Evolutionary conservation across 2,888 invertebrate species (phyloP).

Genomic region (Steinernema scapterisci): DNA sequence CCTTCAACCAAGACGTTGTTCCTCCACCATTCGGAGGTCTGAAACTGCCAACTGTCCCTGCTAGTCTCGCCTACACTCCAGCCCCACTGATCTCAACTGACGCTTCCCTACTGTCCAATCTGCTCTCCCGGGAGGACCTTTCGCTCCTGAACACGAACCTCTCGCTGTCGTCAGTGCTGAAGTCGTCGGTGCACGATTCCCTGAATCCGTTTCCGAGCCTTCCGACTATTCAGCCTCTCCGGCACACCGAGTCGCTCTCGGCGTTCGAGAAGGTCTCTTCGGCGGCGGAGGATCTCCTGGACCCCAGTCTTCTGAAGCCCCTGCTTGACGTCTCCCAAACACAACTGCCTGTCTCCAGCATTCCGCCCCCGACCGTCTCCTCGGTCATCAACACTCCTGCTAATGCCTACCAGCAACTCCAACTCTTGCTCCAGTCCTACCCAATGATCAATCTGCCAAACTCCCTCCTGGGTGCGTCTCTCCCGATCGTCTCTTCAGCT

Average conservation of each 20-base stretch:
- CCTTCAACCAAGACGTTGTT: not conserved
- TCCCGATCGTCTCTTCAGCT: slow-evolving; percentile 21
- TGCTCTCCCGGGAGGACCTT: not conserved
- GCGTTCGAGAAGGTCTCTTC: slow-evolving; percentile 27
- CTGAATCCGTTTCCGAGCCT: not conserved
- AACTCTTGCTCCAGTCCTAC: slow-evolving; percentile 22
- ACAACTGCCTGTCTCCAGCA: slow-evolving; percentile 22
- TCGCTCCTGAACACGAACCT: slow-evolving; percentile 16
- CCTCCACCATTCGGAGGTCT: slow-evolving; percentile 18
- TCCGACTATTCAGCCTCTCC: not conserved
- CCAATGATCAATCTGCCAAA: slow-evolving; percentile 30
- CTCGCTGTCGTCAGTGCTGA: slow-evolving; percentile 4
- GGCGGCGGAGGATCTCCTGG: slow-evolving; percentile 14
- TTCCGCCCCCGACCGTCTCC: not conserved
- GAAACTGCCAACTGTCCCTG: slow-evolving; percentile 28
- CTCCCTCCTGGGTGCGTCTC: slow-evolving; percentile 16
- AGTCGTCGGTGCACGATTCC: not conserved
- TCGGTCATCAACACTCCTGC: not conserved
- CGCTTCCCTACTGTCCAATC: not conserved
- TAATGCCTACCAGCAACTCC: slow-evolving; percentile 20
- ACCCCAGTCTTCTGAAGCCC: slow-evolving; percentile 9
- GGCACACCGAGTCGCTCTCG: not conserved
- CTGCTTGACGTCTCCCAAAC: slow-evolving; percentile 17
- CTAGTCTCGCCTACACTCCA: slow-evolving; percentile 25
- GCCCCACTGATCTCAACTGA: slow-evolving; percentile 18